Percentiles rank a stretch among this genome's conserved stretches.
Evolutionary conservation across 2,888 invertebrate genomes (phyloP).

Genomic region (Parnassius apollo): DNA sequence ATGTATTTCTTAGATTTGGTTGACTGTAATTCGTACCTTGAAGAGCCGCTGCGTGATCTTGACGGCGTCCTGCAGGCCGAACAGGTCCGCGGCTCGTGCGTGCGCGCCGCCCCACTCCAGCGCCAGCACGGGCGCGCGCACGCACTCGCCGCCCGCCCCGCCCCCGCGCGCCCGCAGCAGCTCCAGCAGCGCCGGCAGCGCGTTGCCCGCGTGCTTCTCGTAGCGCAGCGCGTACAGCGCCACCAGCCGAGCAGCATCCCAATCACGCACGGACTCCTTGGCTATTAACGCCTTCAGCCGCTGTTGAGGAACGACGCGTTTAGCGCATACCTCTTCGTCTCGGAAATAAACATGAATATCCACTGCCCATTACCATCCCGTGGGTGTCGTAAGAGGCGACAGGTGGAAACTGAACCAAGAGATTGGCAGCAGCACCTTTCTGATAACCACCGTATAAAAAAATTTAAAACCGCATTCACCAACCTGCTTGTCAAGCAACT

Average conservation of each 20-base stretch:
- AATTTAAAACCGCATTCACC: too few relatives aligned
- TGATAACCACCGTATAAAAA: too few relatives aligned
- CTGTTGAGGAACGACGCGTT: conserved; percentile 50
- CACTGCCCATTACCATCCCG: too few relatives aligned
- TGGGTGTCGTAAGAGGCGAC: too few relatives aligned
- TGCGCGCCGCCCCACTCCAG: conserved; percentile 93
- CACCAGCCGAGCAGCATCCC: conserved; percentile 93
- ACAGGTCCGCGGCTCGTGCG: conserved; percentile 90
- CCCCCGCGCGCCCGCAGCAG: conserved; percentile 87
- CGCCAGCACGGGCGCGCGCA: conserved; percentile 83
- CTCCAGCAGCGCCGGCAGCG: conserved; percentile 86
- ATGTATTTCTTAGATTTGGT: too few relatives aligned
- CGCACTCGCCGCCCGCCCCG: conserved; percentile 82
- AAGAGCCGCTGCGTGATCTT: conserved; percentile 95
- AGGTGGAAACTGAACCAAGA: too few relatives aligned
- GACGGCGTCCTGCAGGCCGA: conserved; percentile 90
- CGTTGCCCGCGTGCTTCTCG: conserved; percentile 92
- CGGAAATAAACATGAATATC: too few relatives aligned
- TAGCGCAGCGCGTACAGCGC: conserved; percentile 96
- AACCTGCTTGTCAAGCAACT: too few relatives aligned
- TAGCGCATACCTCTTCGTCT: too few relatives aligned
- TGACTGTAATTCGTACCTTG: conserved; percentile 76
- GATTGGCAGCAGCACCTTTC: too few relatives aligned
- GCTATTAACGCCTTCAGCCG: conserved; percentile 89
- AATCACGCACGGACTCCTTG: conserved; percentile 85